Conservation (phyloP, 1,140 invertebrate species). For the Charaxes varanes region DNA sequence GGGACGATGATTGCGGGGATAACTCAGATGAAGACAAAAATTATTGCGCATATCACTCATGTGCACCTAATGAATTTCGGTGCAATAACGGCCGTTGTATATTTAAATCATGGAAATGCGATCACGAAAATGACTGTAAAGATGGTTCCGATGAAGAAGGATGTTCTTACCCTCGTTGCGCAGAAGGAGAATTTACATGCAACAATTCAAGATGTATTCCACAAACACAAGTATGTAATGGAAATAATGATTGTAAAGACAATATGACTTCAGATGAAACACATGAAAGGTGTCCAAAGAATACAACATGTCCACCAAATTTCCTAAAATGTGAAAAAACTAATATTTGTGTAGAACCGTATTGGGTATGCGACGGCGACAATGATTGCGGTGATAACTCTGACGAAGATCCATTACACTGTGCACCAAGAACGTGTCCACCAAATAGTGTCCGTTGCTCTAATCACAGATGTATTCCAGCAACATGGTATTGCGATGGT, state of each 20-base stretch:
- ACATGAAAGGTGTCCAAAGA: slow-evolving; percentile 87
- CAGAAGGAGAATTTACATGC: slow-evolving; percentile 95
- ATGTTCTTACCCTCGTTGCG: slow-evolving; percentile 93
- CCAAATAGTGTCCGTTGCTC: slow-evolving; percentile 93
- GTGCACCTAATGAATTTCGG: slow-evolving; percentile 92
- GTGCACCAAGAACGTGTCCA: slow-evolving; percentile 90
- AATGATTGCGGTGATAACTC: slow-evolving; percentile 97
- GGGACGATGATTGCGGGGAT: slow-evolving; percentile 96
- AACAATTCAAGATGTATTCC: slow-evolving; percentile 93
- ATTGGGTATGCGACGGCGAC: slow-evolving; percentile 94
- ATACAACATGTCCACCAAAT: slow-evolving; percentile 89
- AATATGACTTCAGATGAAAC: slow-evolving; percentile 94
- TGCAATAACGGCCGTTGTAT: slow-evolving; percentile 97
- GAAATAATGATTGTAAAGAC: slow-evolving; percentile 95
- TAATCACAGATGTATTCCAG: slow-evolving; percentile 90
- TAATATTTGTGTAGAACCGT: slow-evolving; percentile 95
- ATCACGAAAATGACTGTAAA: slow-evolving; percentile 96
- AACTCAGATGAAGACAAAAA: slow-evolving; percentile 93
- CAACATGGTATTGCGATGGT: slow-evolving; percentile 94
- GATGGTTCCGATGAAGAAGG: slow-evolving; percentile 94
- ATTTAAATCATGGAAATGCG: slow-evolving; percentile 95
- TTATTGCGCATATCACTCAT: slow-evolving; percentile 96
- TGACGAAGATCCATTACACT: slow-evolving; percentile 94
- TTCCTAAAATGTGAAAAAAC: slow-evolving; percentile 94
- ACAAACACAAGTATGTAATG: slow-evolving; percentile 91